Conservation (phyloP, 2,797 vertebrate genomes). For the Labroides dimidiatus region DNA sequence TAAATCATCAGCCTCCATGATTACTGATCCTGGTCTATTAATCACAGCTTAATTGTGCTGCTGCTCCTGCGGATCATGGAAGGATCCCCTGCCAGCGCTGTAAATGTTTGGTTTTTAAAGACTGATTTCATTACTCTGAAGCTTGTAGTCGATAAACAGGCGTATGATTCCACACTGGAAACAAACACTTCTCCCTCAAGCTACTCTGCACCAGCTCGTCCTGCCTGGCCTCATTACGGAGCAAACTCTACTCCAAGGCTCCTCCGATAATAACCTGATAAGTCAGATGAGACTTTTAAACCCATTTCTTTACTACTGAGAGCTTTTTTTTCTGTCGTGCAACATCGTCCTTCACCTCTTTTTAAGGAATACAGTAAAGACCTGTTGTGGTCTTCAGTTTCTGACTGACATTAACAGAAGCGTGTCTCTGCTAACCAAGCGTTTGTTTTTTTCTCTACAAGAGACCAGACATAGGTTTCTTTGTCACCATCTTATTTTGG, state of each 20-base stretch:
- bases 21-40: neutral
- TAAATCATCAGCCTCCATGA: neutral
- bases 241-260: slow-evolving; percentile 36
- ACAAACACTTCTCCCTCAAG: slow-evolving; percentile 50
- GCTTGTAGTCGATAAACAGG: slow-evolving; percentile 46
- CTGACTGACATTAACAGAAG: slow-evolving; percentile 17
- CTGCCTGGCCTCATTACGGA: slow-evolving; percentile 68
- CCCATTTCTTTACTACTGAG: slow-evolving; percentile 27
- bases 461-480: neutral
- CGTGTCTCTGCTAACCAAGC: neutral
- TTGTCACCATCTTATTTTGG: slow-evolving; percentile 15
- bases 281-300: slow-evolving; percentile 43
- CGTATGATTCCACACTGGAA: slow-evolving; percentile 44
- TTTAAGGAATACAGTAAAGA: neutral
- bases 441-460: slow-evolving; percentile 17
- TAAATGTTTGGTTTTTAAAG: slow-evolving; percentile 32
- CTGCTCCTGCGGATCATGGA: neutral
- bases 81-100: slow-evolving; percentile 6
- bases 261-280: slow-evolving; percentile 51
- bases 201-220: slow-evolving; percentile 49
- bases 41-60: neutral
- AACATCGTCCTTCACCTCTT: slow-evolving; percentile 23
- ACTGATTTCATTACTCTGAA: slow-evolving; percentile 39
- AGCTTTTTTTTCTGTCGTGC: slow-evolving; percentile 22
- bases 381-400: neutral